Evolutionary conservation across 2,797 vertebrate species (phyloP).

Genomic region (Protonibea diacanthus): DNA sequence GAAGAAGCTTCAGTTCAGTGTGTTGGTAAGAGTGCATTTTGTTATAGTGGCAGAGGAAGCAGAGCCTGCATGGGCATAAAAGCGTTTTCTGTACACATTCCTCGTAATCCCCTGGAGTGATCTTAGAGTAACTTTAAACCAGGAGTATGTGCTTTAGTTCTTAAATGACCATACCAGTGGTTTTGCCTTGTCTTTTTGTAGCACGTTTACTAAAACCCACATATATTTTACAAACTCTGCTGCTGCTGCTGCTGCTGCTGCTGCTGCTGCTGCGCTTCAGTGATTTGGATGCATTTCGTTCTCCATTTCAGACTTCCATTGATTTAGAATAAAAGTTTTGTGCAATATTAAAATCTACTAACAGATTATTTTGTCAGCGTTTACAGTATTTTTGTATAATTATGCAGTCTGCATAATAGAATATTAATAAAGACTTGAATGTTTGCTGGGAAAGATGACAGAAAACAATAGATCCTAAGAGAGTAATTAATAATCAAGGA

Average conservation of each 20-base stretch:
- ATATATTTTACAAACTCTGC: background rate
- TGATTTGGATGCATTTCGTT: background rate
- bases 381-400: background rate
- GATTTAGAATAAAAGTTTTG: background rate
- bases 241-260: too few species aligned
- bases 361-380: background rate
- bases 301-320: background rate
- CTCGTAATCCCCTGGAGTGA: background rate
- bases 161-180: too few species aligned
- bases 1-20: background rate
- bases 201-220: background rate
- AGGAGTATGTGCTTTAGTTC: background rate
- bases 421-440: background rate
- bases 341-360: background rate
- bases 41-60: conserved; percentile 1
- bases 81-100: conserved; percentile 9
- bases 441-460: background rate
- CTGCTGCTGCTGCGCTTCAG: background rate
- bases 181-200: background rate
- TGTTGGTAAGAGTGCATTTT: conserved; percentile 35
- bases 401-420: background rate
- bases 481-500: background rate
- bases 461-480: background rate
- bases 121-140: background rate
- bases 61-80: conserved; percentile 24